A percentile compares a stretch with the other conserved stretches of the same genome.
These are phyloP conservation scores for Arion vulgaris DNA, from an alignment of 1,140 invertebrate species.

Conservation along the genomic window DNA sequence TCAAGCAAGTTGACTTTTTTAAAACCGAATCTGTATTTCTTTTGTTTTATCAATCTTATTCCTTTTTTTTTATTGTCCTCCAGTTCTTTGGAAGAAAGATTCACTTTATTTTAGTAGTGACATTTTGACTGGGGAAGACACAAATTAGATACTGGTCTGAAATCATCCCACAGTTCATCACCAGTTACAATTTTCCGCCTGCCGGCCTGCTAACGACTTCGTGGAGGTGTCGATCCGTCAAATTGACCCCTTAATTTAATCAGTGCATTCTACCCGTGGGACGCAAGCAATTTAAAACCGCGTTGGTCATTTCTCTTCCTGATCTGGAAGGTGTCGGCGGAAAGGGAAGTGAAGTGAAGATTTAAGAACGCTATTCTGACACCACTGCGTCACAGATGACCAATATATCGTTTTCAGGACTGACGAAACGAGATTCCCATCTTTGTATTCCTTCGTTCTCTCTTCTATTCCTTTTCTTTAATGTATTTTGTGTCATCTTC, in stretches of 20 bases:
- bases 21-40: too few species aligned
- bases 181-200: slow-evolving; percentile 10
- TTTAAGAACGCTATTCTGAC: neutral
- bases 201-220: neutral
- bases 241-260: slow-evolving; percentile 11
- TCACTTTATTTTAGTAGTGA: neutral
- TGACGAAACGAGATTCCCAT: neutral
- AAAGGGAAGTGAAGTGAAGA: neutral
- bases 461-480: too few species aligned
- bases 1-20: too few species aligned
- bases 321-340: neutral
- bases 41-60: too few species aligned
- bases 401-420: neutral
- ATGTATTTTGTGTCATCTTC: too few species aligned
- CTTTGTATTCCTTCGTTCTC: neutral
- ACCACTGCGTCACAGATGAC: neutral
- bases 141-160: neutral
- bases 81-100: neutral
- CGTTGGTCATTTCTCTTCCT: neutral
- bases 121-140: neutral
- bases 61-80: too few species aligned
- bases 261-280: neutral
- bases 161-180: neutral
- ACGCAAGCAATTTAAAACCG: slow-evolving; percentile 1
- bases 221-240: neutral